phyloP scores from a whole-genome alignment of 1,140 invertebrate genomes.

The Battus philenor region DNA sequence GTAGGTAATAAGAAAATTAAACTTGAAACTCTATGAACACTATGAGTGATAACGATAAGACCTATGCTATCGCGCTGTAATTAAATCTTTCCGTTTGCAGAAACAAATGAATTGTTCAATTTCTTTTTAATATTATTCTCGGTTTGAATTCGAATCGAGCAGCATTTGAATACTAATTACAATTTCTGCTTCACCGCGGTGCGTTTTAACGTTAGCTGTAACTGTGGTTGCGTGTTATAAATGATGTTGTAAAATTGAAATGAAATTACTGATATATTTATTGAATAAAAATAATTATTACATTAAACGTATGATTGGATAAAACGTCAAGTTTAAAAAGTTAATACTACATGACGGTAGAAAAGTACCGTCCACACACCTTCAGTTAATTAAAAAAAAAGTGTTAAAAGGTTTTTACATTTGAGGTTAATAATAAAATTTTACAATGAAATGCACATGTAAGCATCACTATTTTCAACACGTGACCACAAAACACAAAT shows the following conservation, averaged over 20 bases:
- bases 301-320: no score
- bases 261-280: not conserved
- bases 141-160: not conserved
- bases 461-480: conserved; percentile 35
- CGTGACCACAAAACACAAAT: conserved; percentile 29
- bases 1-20: conserved; percentile 9
- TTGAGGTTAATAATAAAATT: conserved; percentile 69
- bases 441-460: conserved; percentile 64
- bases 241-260: conserved; percentile 12
- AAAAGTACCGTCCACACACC: no score
- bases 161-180: conserved; percentile 11
- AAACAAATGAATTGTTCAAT: no score
- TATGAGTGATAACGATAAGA: conserved; percentile 15
- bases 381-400: no score
- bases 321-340: no score
- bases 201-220: conserved; percentile 2
- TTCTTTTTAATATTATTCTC: not conserved
- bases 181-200: conserved; percentile 15
- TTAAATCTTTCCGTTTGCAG: not conserved
- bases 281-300: no score
- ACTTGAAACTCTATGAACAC: conserved; percentile 5
- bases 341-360: no score
- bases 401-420: conserved; percentile 15
- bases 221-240: conserved; percentile 3
- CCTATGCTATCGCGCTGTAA: not conserved